Evolutionary conservation across 2,113 vertebrate species (phyloP).

Genomic region (Trinectes maculatus): DNA sequence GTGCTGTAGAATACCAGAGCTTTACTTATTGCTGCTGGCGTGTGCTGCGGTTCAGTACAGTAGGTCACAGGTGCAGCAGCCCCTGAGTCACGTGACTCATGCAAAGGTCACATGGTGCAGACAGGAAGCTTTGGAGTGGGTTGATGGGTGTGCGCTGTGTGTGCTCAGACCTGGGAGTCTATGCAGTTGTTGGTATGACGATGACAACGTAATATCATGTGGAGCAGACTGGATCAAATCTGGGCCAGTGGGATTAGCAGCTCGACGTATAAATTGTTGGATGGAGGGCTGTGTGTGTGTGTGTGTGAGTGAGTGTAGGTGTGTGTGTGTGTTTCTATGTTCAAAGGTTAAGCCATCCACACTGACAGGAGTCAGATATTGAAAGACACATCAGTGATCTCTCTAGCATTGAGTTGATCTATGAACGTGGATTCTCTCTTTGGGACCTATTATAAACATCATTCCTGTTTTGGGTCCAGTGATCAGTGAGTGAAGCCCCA

Average conservation of each 20-base stretch:
- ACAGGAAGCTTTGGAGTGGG: background rate
- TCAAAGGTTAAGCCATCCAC: constrained; percentile 50
- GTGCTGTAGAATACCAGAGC: background rate
- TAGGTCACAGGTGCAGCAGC: constrained; percentile 66
- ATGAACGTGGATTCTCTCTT: too few relatives aligned
- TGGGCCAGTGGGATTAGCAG: constrained; percentile 78
- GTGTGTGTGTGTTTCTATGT: constrained; percentile 36
- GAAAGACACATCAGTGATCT: constrained; percentile 1
- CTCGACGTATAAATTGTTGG: constrained; percentile 71
- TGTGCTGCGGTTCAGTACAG: constrained; percentile 36
- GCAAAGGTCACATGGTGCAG: constrained; percentile 35
- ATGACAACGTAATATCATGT: constrained; percentile 58
- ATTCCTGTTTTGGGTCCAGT: too few relatives aligned
- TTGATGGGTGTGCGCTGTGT: background rate
- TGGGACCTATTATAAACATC: too few relatives aligned
- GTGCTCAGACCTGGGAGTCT: constrained; percentile 5
- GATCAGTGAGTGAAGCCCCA: too few relatives aligned
- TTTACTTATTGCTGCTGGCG: constrained; percentile 9
- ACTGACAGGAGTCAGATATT: constrained; percentile 49
- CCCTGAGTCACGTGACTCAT: constrained; percentile 51
- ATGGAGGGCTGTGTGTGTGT: constrained; percentile 23
- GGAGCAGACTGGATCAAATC: constrained; percentile 74
- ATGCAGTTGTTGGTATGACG: constrained; percentile 37
- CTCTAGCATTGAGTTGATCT: constrained; percentile 6
- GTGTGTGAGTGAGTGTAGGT: background rate